Evolutionary conservation across 2,113 vertebrate species (phyloP).

Genomic region (Neogobius melanostomus): DNA sequence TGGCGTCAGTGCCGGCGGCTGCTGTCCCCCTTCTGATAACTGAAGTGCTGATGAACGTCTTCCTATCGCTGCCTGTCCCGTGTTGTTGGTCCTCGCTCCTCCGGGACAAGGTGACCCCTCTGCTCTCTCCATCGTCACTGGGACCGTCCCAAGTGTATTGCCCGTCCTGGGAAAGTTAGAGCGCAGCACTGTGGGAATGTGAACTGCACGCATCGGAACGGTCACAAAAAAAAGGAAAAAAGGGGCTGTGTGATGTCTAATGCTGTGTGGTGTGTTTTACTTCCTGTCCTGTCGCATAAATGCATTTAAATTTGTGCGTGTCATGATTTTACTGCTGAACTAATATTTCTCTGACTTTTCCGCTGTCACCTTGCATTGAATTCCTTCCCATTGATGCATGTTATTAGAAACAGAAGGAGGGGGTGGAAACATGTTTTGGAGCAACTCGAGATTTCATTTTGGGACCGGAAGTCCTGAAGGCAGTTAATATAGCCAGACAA

Average conservation of each 20-base stretch:
- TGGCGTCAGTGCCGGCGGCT: constrained; percentile 28
- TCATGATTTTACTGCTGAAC: neutral
- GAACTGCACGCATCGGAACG: constrained; percentile 57
- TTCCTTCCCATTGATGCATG: constrained; percentile 31
- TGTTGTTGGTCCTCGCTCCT: constrained; percentile 15
- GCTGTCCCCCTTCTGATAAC: constrained; percentile 27
- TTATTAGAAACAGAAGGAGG: constrained; percentile 68
- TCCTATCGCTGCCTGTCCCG: constrained; percentile 32
- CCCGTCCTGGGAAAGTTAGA: constrained; percentile 71
- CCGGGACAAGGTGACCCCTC: constrained; percentile 55
- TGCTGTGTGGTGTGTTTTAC: neutral
- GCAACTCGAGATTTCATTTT: constrained; percentile 55
- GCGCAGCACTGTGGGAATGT: constrained; percentile 70
- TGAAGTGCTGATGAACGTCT: constrained; percentile 49
- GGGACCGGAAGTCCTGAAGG: constrained; percentile 66
- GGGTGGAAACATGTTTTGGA: constrained; percentile 70
- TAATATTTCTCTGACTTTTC: constrained; percentile 5
- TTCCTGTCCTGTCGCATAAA: constrained; percentile 6
- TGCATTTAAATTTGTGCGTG: neutral
- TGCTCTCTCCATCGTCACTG: constrained; percentile 46
- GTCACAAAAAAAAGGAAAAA: constrained; percentile 43
- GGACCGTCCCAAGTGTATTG: constrained; percentile 65
- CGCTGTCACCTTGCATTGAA: constrained; percentile 15
- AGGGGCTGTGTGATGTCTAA: constrained; percentile 24
- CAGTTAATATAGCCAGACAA: constrained; percentile 52